Base-by-base conservation (phyloP, 92 coral and sea anemone species). In the Parazoanthus darwini region DNA sequence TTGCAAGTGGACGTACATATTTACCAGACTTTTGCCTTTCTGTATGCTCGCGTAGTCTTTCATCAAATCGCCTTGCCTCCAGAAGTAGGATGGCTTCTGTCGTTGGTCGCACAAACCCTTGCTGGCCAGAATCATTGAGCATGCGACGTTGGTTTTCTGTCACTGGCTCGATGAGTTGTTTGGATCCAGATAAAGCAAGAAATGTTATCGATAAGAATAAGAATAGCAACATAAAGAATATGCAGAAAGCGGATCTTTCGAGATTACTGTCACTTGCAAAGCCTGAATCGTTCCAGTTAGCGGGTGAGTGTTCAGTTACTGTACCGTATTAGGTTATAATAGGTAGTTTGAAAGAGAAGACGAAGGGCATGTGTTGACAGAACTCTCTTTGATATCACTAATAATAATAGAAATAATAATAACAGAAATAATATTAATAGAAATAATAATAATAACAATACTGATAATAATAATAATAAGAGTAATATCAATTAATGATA, bases 211-310 rank as follows among this genome's bases (percentile, higher is more conserved):
- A 75, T 39, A 44, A 75, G 33, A 75, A 75, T 23, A 75, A 23
- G 33, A 23, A 39, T n/a, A 23, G 5, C 70, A 20, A 20, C 73
- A 89, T 86, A 68, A 83, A 82, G 73, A 88, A 90, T n/a, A 43
- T 89, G n/a, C 78, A 75, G 74, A 92, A 74, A 33, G 88, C 92
- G 10, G 93, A 94, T 89, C 85, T 85, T 23, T 89, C 76, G n/a
- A 88, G 97, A 37, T 56, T 94, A 50, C 46, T 94, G 10, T 89
- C 92, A 8, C 87, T 94, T 46, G 97, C 95, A 48, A 94, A 94
- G 81, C 94, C 94, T 5, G 97, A 94, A 71, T 86, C 86, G 81
- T 48, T 82, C 59, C 92, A 89, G 20, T 89, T 94, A 23, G 88
- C 92, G 37, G 97, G 97, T 94, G 89, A 78, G 88, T 39, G 59